These are phyloP conservation scores for Ostrea edulis DNA, from an alignment of 1,140 invertebrate genomes.

Conservation along the genomic window DNA sequence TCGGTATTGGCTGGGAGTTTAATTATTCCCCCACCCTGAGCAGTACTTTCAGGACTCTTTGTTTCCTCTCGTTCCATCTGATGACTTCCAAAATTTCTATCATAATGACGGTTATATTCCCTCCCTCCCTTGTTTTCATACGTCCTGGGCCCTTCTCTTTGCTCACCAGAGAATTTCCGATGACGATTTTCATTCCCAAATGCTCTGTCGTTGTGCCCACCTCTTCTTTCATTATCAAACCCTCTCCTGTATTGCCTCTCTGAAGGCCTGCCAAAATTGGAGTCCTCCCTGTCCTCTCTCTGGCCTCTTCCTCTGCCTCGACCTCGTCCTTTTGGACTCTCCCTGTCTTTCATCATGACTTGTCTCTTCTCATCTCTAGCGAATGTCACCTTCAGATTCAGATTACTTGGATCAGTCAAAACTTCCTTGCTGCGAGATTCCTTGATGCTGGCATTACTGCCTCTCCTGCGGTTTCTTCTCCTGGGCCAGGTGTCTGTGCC, in stretches of 20 bases:
- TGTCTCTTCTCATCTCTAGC: conserved; percentile 55
- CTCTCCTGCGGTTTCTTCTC: conserved; percentile 6
- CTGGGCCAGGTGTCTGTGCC: conserved; percentile 38
- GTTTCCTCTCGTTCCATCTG: conserved; percentile 20
- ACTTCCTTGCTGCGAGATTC: conserved; percentile 53
- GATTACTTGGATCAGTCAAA: conserved; percentile 47
- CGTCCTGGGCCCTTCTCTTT: background rate
- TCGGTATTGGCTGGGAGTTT: conserved; percentile 60
- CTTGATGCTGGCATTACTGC: conserved; percentile 45
- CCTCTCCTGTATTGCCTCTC: conserved; percentile 36
- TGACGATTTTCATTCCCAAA: background rate
- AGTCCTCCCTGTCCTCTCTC: conserved; percentile 24
- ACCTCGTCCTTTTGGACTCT: conserved; percentile 51
- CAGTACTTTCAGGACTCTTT: conserved; percentile 9
- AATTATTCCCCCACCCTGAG: conserved; percentile 62
- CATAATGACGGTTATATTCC: background rate
- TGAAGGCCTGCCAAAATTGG: background rate
- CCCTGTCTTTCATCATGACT: conserved; percentile 48
- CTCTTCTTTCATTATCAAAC: background rate
- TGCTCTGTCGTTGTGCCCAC: background rate
- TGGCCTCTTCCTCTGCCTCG: conserved; percentile 43
- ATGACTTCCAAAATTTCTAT: conserved; percentile 18
- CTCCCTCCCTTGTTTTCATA: conserved; percentile 24
- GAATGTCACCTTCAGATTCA: conserved; percentile 56
- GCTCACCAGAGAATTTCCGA: background rate